Conservation (phyloP, 2,797 vertebrate species). For the Thripadectes ignobilis region DNA sequence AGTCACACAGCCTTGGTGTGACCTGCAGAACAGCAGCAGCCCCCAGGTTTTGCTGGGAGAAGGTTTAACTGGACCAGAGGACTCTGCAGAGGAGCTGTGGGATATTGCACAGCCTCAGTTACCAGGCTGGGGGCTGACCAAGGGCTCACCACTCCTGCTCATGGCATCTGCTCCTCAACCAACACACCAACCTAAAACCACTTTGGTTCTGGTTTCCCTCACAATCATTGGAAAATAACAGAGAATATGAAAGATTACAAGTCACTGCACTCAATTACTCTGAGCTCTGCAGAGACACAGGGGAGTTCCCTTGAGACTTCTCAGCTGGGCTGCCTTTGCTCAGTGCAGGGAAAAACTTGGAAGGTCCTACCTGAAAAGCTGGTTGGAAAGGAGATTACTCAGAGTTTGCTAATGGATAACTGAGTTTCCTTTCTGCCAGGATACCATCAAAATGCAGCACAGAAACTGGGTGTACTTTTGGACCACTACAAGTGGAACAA, state of each 20-base stretch:
- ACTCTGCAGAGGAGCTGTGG: background rate
- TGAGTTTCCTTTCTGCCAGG: background rate
- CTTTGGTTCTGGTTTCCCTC: no score
- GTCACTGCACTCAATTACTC: background rate
- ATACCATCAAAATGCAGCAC: background rate
- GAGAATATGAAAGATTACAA: background rate
- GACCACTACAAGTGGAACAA: background rate
- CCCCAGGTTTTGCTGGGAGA: background rate
- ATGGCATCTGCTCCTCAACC: background rate
- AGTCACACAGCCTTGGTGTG: background rate
- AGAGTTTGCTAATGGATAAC: background rate
- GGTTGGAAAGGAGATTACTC: background rate
- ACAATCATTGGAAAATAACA: rapidly evolving
- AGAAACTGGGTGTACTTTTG: background rate
- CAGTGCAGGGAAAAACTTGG: background rate
- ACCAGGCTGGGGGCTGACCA: background rate
- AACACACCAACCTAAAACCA: background rate
- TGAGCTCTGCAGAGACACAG: no score
- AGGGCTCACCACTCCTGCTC: rapidly evolving
- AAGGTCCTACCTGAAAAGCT: background rate
- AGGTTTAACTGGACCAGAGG: background rate
- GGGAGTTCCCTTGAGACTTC: background rate
- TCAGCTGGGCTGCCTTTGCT: background rate
- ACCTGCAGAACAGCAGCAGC: background rate
- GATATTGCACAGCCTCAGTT: background rate